Evolutionary conservation across 2,113 vertebrate species (phyloP), one percentile per base, ranked within the genome.

Genomic region (Polypterus bichir): DNA sequence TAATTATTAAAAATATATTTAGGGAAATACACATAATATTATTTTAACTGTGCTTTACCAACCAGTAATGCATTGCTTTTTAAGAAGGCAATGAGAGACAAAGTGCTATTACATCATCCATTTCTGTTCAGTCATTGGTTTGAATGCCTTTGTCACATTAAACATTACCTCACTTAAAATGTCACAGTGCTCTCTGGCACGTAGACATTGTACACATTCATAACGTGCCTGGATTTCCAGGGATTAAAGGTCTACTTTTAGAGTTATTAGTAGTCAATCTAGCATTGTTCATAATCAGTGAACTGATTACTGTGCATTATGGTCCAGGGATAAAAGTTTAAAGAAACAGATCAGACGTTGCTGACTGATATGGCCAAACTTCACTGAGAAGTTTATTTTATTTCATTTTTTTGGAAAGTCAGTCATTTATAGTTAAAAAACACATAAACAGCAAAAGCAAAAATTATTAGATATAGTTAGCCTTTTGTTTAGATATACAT

Each of bases 161-260:
- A 70, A 68, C 75, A 66, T 72, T 71, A 68, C 69, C 73, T 77
- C 65, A 65, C 60, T 9, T 27, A 55, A 65, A 57, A 49, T 10
- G 44, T 61, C 56, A 62, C 1, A 60, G 74, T 56, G 69, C 58
- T 61, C 68, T 68, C 9, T 48, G 64, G 73, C 70, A 79, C 64
- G 44, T 75, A 74, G 66, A 57, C 77, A 68, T 66, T 73, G 57
- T 70, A 69, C 66, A 5, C 68, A 11, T 70, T 65, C 74, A 66
- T 72, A 66, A 66, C 51, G 58, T 73, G 68, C 63, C 60, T n/a
- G 73, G 72, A 5, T 56, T 67, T 3, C 62, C 76, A 77, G 71
- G 77, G 70, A 81, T 74, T 62, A 81, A 72, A 77, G 54, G 44
- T 58, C 68, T 73, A 70, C 78, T 74, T 69, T 73, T 68, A 69